phyloP scores from a whole-genome alignment of 2,888 invertebrate species.

The Eupithecia inturbata region DNA sequence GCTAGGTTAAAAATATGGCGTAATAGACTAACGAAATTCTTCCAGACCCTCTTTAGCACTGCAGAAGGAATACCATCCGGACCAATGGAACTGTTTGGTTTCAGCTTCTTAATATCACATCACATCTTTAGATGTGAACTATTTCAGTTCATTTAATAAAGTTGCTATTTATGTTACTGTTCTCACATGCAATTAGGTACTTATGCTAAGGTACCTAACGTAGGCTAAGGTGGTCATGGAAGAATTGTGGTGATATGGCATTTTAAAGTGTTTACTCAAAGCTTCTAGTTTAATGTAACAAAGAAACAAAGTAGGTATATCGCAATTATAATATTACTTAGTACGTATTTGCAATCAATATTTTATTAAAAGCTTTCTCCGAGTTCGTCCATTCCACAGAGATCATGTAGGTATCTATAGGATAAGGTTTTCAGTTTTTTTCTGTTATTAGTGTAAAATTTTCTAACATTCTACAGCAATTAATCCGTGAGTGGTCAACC shows the following conservation, averaged over 20 bases:
- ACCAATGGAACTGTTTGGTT: too few relatives aligned
- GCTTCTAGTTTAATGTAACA: not conserved
- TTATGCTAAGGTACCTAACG: not conserved
- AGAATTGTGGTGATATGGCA: not conserved
- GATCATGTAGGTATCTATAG: not conserved
- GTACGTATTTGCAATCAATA: not conserved
- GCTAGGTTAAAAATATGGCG: too few relatives aligned
- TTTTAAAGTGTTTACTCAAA: not conserved
- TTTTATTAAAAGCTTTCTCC: not conserved
- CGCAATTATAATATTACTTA: not conserved
- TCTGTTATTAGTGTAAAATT: too few relatives aligned
- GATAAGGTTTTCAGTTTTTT: not conserved
- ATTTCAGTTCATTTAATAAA: too few relatives aligned
- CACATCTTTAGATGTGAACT: too few relatives aligned
- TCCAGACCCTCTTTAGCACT: too few relatives aligned
- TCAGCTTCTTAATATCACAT: too few relatives aligned
- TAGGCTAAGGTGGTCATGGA: too few relatives aligned
- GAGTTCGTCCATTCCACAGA: not conserved
- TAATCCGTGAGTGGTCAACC: conserved; percentile 60
- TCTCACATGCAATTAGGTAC: not conserved
- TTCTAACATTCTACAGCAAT: conserved; percentile 46
- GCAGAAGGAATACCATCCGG: too few relatives aligned
- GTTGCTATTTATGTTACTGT: not conserved
- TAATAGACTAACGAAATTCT: too few relatives aligned
- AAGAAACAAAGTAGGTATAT: not conserved